Percentiles rank a stretch among this genome's conserved stretches.
phyloP scores from a whole-genome alignment of 2,113 vertebrate genomes.

The Ginglymostoma cirratum region DNA sequence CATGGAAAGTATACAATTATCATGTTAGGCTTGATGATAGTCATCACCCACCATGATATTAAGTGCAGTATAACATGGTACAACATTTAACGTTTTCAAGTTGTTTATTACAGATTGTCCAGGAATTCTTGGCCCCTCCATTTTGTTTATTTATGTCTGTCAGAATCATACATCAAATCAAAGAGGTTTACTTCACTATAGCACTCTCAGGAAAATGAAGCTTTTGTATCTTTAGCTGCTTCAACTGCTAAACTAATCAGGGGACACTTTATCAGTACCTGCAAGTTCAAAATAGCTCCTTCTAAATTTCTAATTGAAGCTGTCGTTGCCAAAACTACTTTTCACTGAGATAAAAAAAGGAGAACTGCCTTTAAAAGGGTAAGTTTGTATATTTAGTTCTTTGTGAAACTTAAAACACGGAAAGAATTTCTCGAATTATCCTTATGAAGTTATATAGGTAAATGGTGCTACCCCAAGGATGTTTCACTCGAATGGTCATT shows the following conservation, averaged over 20 bases:
- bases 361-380: background rate
- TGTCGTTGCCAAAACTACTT: background rate
- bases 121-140: background rate
- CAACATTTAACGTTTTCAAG: background rate
- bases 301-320: background rate
- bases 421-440: background rate
- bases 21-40: no score
- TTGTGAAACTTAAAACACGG: background rate
- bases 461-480: background rate
- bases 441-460: background rate
- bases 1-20: no score
- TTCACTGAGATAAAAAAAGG: background rate
- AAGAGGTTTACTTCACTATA: background rate
- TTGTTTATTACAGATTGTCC: background rate
- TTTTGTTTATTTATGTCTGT: background rate
- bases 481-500: background rate
- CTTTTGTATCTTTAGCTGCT: background rate
- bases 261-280: background rate
- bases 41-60: background rate
- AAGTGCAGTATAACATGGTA: background rate
- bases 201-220: background rate
- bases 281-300: background rate
- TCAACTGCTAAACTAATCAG: background rate
- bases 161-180: background rate
- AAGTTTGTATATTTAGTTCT: background rate